Evolutionary conservation across 2,888 invertebrate species (phyloP).

Genomic region (Ectobius pallidus): DNA sequence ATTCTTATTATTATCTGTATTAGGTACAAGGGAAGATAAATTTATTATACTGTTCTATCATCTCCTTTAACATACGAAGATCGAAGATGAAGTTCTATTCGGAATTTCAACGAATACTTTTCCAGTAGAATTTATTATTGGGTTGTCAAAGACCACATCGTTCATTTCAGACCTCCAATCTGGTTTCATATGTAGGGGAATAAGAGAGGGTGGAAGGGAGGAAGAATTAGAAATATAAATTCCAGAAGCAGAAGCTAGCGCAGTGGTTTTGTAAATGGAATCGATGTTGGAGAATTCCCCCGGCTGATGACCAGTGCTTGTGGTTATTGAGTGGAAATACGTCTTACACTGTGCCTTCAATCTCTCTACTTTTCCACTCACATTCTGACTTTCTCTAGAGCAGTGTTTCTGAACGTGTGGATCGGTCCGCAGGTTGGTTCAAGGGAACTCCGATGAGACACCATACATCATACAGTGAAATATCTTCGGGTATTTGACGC

Average conservation of each 20-base stretch:
- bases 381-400: too few species aligned
- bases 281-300: slow-evolving; percentile 25
- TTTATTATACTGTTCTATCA: too few species aligned
- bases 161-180: slow-evolving; percentile 15
- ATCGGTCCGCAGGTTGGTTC: too few species aligned
- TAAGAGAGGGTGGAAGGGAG: slow-evolving; percentile 19
- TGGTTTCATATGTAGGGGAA: background rate
- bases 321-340: slow-evolving; percentile 34
- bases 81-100: too few species aligned
- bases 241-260: slow-evolving; percentile 28
- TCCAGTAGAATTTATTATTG: slow-evolving; percentile 21
- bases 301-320: slow-evolving; percentile 33
- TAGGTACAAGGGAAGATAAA: too few species aligned
- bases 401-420: too few species aligned
- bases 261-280: slow-evolving; percentile 31
- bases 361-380: background rate
- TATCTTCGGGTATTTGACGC: too few species aligned
- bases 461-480: background rate
- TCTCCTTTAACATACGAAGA: too few species aligned
- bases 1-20: too few species aligned
- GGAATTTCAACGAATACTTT: background rate
- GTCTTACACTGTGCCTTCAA: background rate
- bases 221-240: slow-evolving; percentile 38
- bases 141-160: slow-evolving; percentile 21
- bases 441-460: background rate